These are phyloP conservation scores for Ailurus styani DNA, from an alignment of 2,113 vertebrate species.

Conservation along the genomic window DNA sequence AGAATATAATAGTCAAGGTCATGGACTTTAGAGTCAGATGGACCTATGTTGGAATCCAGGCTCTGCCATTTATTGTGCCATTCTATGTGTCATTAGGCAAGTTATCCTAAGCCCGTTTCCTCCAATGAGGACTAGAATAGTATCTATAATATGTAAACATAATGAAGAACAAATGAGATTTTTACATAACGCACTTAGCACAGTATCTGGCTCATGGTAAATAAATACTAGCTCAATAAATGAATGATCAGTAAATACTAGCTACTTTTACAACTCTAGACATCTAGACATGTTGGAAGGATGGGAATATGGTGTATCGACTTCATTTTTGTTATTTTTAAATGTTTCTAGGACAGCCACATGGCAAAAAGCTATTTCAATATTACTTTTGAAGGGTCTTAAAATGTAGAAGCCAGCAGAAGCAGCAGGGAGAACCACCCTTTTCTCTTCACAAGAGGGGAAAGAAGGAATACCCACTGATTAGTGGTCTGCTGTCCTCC, in stretches of 20 bases:
- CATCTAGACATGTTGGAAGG: background rate
- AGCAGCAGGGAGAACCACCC: background rate
- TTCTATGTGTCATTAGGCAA: background rate
- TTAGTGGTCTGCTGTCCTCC: background rate
- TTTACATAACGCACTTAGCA: background rate
- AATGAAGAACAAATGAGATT: background rate
- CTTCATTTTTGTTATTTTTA: background rate
- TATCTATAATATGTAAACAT: background rate
- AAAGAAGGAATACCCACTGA: background rate
- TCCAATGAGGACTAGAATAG: background rate
- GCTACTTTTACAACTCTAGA: background rate
- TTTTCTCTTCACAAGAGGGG: background rate
- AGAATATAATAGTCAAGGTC: background rate
- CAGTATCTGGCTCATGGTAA: background rate
- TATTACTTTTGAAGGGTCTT: background rate
- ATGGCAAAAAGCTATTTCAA: background rate
- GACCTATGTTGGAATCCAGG: background rate
- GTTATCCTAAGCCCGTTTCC: background rate
- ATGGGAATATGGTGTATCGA: background rate
- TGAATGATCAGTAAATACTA: background rate
- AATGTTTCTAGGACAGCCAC: background rate
- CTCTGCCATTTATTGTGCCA: background rate
- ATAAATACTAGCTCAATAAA: background rate
- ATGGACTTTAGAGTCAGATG: background rate
- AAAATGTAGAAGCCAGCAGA: background rate